Evolutionary conservation across 2,888 invertebrate genomes (phyloP).

Genomic region (Brachylomia viminalis): DNA sequence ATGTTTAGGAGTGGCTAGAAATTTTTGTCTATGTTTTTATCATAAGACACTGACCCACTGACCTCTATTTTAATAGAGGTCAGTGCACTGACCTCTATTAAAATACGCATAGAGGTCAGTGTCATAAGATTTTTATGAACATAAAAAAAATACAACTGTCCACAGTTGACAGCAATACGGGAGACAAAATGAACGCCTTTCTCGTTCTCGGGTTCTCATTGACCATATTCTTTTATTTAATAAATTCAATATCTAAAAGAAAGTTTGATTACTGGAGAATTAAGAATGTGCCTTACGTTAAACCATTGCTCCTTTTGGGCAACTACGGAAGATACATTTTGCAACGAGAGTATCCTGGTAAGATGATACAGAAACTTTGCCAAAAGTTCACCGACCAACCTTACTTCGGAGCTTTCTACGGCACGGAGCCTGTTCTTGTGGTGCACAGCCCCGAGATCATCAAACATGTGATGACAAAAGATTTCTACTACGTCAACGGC

Average conservation of each 20-base stretch:
- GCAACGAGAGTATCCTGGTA: conserved; percentile 60
- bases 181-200: background rate
- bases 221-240: background rate
- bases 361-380: conserved; percentile 69
- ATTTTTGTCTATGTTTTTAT: too few species aligned
- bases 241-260: background rate
- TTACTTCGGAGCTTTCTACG: conserved; percentile 76
- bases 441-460: conserved; percentile 75
- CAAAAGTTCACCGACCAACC: conserved; percentile 70
- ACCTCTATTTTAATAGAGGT: too few species aligned
- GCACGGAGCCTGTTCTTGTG: conserved; percentile 76
- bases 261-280: background rate
- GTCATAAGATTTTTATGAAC: too few species aligned
- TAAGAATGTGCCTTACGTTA: background rate
- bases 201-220: background rate
- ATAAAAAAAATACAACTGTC: too few species aligned
- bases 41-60: too few species aligned
- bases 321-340: conserved; percentile 73
- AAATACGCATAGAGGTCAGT: too few species aligned
- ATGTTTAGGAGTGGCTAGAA: too few species aligned
- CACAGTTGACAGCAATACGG: background rate
- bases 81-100: too few species aligned
- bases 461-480: conserved; percentile 73
- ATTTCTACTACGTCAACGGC: conserved; percentile 77
- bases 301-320: conserved; percentile 67